These are phyloP conservation scores for Terebella lapidaria DNA, from an alignment of 2,888 invertebrate species.

Conservation along the genomic window DNA sequence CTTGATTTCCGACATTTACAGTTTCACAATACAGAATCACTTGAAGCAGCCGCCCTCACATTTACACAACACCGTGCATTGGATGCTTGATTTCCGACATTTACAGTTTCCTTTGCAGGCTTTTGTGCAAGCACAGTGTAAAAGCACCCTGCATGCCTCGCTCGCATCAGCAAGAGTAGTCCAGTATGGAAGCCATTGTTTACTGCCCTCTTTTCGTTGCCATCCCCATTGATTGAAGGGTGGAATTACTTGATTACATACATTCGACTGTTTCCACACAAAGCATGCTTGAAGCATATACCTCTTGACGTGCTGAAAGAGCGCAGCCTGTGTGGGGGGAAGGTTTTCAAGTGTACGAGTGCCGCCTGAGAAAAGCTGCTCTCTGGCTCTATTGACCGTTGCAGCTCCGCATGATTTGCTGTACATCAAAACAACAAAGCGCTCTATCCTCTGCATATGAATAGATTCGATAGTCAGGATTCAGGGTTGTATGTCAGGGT, in stretches of 20 bases:
- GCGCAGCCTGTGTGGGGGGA: background rate
- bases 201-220: background rate
- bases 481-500: background rate
- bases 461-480: no score
- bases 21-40: no score
- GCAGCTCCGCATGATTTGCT: background rate
- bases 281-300: background rate
- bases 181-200: background rate
- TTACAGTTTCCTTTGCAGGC: no score
- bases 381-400: background rate
- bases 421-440: background rate
- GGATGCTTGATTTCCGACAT: no score
- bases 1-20: no score
- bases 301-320: background rate
- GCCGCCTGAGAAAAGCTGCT: background rate
- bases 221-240: background rate
- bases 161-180: background rate
- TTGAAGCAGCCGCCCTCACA: no score
- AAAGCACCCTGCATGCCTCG: background rate
- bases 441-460: no score
- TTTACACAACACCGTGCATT: no score
- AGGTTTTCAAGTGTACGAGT: background rate
- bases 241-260: no score
- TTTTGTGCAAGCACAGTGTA: background rate
- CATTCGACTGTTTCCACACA: background rate